Percentiles rank a stretch among this genome's conserved stretches.
Evolutionary conservation across 2,888 invertebrate species (phyloP).

Genomic region (Elysia crispata): DNA sequence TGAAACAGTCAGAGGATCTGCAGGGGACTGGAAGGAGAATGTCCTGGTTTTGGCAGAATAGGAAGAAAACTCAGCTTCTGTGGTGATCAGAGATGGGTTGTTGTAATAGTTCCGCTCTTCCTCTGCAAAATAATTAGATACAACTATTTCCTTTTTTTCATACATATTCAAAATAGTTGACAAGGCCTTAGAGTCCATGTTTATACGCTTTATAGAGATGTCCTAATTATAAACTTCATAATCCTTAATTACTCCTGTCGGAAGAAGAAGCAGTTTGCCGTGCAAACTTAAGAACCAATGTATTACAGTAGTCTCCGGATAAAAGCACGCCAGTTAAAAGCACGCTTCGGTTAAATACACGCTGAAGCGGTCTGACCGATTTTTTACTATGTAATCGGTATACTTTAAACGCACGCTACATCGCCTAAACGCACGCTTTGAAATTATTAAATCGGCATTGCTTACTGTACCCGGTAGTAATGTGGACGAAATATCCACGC

Average conservation of each 20-base stretch:
- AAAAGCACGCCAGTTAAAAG: no score
- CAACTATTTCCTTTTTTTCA: neutral
- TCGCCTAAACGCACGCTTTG: no score
- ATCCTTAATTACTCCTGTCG: neutral
- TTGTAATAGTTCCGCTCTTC: conserved; percentile 70
- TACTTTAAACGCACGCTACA: no score
- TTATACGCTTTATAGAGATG: no score
- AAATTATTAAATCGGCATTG: no score
- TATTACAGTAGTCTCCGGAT: no score
- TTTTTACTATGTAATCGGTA: no score
- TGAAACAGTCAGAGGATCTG: conserved; percentile 39
- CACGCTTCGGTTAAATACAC: no score
- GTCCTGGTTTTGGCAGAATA: conserved; percentile 63
- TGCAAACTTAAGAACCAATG: neutral
- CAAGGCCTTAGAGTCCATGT: neutral
- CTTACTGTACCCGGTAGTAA: no score
- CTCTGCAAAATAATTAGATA: conserved; percentile 60
- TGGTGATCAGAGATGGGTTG: conserved; percentile 66
- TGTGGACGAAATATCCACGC: no score
- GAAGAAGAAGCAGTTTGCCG: neutral
- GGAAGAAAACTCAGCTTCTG: conserved; percentile 58
- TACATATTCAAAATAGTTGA: neutral
- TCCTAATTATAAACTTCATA: no score
- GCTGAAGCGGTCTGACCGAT: no score
- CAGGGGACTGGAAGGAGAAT: conserved; percentile 57